Percentiles rank a stretch among this genome's conserved stretches.
These are phyloP conservation scores for Notodonta ziczac DNA, from an alignment of 2,888 invertebrate genomes.

Conservation along the genomic window DNA sequence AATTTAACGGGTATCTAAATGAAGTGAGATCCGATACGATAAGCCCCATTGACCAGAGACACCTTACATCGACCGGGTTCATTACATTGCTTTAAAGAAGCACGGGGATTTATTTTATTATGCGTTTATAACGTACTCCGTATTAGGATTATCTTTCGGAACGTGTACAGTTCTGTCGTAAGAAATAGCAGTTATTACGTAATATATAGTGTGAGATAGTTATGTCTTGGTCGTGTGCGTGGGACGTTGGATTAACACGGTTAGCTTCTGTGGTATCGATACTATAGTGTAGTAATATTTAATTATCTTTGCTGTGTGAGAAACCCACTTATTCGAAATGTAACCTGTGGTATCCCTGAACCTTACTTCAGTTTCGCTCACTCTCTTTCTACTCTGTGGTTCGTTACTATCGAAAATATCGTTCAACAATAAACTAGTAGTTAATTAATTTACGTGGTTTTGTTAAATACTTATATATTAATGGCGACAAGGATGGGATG, in stretches of 20 bases:
- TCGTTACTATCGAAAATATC: too few species aligned
- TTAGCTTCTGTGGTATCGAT: not conserved
- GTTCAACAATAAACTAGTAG: too few species aligned
- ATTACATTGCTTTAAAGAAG: conserved; percentile 70
- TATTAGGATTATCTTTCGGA: conserved; percentile 29
- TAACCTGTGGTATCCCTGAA: too few species aligned
- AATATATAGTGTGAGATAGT: conserved; percentile 5
- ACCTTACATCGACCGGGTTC: conserved; percentile 66
- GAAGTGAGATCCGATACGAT: conserved; percentile 80
- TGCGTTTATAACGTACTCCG: conserved; percentile 46
- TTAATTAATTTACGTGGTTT: too few species aligned
- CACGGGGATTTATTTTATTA: conserved; percentile 63
- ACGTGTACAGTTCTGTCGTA: conserved; percentile 29
- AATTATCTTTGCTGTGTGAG: not conserved
- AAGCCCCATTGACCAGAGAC: conserved; percentile 74
- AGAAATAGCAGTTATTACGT: conserved; percentile 8
- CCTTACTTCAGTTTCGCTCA: too few species aligned
- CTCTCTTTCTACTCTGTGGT: too few species aligned
- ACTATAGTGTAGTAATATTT: not conserved
- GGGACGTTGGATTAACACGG: conserved; percentile 4
- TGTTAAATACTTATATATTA: too few species aligned
- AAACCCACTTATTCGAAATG: not conserved
- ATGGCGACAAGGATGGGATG: too few species aligned
- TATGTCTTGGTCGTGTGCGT: conserved; percentile 2
- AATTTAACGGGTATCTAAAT: conserved; percentile 82